Conservation (phyloP, 2,888 invertebrate species). For the Eupithecia pulchellata region DNA sequence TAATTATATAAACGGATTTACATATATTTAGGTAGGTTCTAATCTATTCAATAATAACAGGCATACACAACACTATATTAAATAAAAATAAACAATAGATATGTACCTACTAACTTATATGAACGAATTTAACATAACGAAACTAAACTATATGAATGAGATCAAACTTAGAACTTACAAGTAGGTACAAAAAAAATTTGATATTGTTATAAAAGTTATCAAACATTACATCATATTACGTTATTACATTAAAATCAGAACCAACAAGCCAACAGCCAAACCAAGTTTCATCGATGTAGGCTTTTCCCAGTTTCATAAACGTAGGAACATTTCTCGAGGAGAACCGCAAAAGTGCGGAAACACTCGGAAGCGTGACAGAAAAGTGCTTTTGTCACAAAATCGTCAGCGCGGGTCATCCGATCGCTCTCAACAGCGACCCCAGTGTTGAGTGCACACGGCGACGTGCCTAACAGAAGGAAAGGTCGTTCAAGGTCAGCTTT, state of each 20-base stretch:
- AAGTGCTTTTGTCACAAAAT: constrained; percentile 44
- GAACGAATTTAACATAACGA: no score
- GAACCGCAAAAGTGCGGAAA: neutral
- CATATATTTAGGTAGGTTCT: no score
- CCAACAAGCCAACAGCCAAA: neutral
- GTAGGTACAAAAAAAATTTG: no score
- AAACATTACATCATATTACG: no score
- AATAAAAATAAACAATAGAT: no score
- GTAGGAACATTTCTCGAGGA: neutral
- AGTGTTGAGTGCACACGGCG: constrained; percentile 41
- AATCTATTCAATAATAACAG: no score
- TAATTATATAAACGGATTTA: no score
- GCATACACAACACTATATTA: no score
- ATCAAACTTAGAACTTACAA: no score
- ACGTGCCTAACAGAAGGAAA: constrained; percentile 9
- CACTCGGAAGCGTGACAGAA: constrained; percentile 32
- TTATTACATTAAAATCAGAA: neutral
- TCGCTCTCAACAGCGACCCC: constrained; percentile 41
- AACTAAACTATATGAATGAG: no score
- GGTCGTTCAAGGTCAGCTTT: neutral
- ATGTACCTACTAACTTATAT: no score
- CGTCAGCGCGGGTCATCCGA: constrained; percentile 32
- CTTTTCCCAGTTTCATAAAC: neutral
- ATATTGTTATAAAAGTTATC: no score
- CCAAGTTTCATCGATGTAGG: neutral